These are phyloP conservation scores for Lytechinus variegatus DNA, from an alignment of 35 echinoderm and acorn worm genomes.

Conservation along the genomic window DNA sequence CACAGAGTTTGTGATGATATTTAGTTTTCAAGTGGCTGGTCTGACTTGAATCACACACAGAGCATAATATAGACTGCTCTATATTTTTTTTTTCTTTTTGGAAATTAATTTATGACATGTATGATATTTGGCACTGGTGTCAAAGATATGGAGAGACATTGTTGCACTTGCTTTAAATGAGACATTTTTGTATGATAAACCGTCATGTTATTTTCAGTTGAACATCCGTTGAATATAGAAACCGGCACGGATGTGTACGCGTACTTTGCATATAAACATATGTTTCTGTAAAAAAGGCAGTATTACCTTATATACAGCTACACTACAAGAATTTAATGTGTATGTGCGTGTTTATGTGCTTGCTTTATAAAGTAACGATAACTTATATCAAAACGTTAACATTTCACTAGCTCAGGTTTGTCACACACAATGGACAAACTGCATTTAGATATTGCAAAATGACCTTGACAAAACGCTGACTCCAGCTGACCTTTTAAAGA, in stretches of 20 bases:
- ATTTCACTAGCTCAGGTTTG: not conserved
- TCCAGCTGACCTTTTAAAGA: not conserved
- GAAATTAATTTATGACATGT: slow-evolving; percentile 12
- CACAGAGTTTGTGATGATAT: not conserved
- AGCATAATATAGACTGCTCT: not conserved
- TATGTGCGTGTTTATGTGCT: not conserved
- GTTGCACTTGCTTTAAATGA: slow-evolving; percentile 17
- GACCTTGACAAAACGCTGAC: slow-evolving; percentile 1
- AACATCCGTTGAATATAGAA: not conserved
- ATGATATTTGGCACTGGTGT: slow-evolving; percentile 28
- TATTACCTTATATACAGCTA: slow-evolving; percentile 6
- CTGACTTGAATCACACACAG: not conserved
- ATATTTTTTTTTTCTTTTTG: slow-evolving; percentile 25
- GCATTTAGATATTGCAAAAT: not conserved
- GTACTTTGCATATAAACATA: not conserved
- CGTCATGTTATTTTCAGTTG: not conserved
- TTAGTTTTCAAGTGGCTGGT: slow-evolving; percentile 27
- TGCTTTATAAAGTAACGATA: not conserved
- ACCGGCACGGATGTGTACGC: not conserved
- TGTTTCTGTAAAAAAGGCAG: not conserved
- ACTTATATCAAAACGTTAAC: not conserved
- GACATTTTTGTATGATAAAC: not conserved
- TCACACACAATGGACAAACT: not conserved
- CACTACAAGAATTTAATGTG: not conserved
- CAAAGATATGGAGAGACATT: not conserved